phyloP scores from a whole-genome alignment of 2,888 invertebrate genomes.

The Cerceris ruficornis region DNA sequence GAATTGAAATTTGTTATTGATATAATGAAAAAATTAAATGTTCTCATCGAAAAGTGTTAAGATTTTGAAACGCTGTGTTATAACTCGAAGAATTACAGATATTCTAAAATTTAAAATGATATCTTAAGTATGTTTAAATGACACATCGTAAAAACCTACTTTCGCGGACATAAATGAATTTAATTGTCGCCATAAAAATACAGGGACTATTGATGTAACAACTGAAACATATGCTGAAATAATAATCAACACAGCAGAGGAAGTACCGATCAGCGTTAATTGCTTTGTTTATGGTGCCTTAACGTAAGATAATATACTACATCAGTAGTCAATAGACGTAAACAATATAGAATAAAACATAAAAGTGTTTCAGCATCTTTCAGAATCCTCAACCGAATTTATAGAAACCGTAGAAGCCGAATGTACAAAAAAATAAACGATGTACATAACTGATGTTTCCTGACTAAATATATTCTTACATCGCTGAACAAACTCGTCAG shows the following conservation, averaged over 20 bases:
- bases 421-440: slow-evolving; percentile 29
- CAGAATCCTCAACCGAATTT: not conserved
- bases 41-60: too few relatives aligned
- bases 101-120: not conserved
- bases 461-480: not conserved
- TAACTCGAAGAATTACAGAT: not conserved
- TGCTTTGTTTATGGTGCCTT: slow-evolving; percentile 40
- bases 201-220: slow-evolving; percentile 2
- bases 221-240: slow-evolving; percentile 4
- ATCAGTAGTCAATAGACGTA: slow-evolving; percentile 24
- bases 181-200: slow-evolving; percentile 31
- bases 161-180: not conserved
- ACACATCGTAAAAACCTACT: not conserved
- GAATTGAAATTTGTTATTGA: not conserved
- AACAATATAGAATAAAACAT: slow-evolving; percentile 17
- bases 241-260: slow-evolving; percentile 1
- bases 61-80: not conserved
- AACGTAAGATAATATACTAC: slow-evolving; percentile 22
- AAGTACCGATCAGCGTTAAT: slow-evolving; percentile 17
- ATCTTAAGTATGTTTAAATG: not conserved
- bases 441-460: slow-evolving; percentile 31
- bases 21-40: not conserved
- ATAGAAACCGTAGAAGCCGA: slow-evolving; percentile 49
- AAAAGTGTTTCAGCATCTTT: not conserved
- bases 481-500: not conserved